Evolutionary conservation across 2,113 vertebrate species (phyloP), one percentile per base, ranked within the genome.

Genomic region (Forbesichthys papilliferus): DNA sequence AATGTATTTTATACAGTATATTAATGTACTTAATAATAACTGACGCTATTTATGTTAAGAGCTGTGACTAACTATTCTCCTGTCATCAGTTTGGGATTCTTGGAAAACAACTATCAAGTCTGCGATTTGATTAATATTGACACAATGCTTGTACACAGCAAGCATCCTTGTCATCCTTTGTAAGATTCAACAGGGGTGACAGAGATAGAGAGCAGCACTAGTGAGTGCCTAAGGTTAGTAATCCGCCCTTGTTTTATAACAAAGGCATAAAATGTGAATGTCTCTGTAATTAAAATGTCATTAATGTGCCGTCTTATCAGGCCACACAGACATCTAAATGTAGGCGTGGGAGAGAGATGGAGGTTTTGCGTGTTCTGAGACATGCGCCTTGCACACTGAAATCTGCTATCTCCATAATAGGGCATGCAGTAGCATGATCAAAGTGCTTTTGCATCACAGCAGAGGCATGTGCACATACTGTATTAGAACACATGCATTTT

Each of bases 251-350:
- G 75, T 75, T 83, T 63, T 68, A 78, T 80, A 82, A 88, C 78
- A 87, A 87, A 87, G 66, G 56, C 70, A 80, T 64, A 78, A 60
- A 77, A 72, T 82, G 69, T 78, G 85, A 90, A 84, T 78, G 77
- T 69, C 67, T 72, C 69, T 33, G 80, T 87, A 85, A 90, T 92
- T 90, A 90, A 90, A 89, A 87, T 80, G 77, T 84, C 85, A 89
- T 91, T 89, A 84, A 84, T n/a, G 13, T 56, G 14, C 54, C 3
- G 66, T 74, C 83, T 91, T 90, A 92, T 89, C 86, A 85, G 76
- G 83, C 71, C 78, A 73, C 74, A 66, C 80, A 92, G 83, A 85
- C 81, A 83, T 77, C 80, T 83, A 84, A 87, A 86, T 80, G 75
- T 73, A 75, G 67, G 81, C 69, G 74, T 80, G 77, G 52, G 2